Conservation (phyloP, 2,113 vertebrate species). For the Naja naja region DNA sequence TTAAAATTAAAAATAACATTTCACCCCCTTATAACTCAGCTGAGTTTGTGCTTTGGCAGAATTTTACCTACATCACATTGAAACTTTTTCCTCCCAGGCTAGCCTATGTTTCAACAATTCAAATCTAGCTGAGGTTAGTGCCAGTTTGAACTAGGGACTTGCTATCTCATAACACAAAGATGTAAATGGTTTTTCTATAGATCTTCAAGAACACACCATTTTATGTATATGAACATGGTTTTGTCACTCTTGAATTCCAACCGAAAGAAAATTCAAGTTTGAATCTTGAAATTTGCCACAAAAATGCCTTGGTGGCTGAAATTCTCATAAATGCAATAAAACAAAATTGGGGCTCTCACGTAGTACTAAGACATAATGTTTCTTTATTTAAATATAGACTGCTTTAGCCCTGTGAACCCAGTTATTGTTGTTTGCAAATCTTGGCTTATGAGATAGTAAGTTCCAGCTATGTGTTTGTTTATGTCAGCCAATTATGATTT, state of each 20-base stretch:
- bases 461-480: background rate
- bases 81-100: slow-evolving; percentile 37
- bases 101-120: slow-evolving; percentile 51
- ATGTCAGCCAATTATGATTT: background rate
- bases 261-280: background rate
- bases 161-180: slow-evolving; percentile 26
- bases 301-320: background rate
- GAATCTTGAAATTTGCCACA: background rate
- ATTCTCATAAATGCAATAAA: background rate
- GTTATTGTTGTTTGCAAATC: background rate
- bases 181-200: slow-evolving; percentile 18
- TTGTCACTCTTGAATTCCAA: background rate
- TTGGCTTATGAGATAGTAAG: background rate
- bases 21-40: slow-evolving; percentile 18
- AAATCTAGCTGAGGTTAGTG: slow-evolving; percentile 34
- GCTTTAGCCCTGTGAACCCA: background rate
- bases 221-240: background rate
- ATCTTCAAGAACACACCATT: background rate
- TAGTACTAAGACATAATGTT: background rate
- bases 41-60: slow-evolving; percentile 55
- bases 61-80: slow-evolving; percentile 35
- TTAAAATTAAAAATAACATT: slow-evolving; percentile 13
- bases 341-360: background rate
- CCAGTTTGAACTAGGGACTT: slow-evolving; percentile 14
- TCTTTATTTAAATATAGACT: background rate